A percentile compares a stretch with the other conserved stretches of the same genome.
phyloP scores from a whole-genome alignment of 2,797 vertebrate species.

The Cirrhinus mrigala region DNA sequence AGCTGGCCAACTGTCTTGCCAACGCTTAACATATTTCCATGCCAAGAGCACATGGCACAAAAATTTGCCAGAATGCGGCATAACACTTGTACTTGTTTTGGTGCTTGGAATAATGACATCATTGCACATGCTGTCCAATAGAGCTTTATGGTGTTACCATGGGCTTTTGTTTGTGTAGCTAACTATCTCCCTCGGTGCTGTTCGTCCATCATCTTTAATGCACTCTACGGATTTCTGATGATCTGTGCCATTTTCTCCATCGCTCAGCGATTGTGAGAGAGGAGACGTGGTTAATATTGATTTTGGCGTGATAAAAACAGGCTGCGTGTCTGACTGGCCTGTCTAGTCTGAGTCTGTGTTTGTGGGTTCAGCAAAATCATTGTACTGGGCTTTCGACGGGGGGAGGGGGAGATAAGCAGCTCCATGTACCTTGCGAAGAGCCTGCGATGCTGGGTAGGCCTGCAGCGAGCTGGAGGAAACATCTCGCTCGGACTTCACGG shows the following conservation, averaged over 20 bases:
- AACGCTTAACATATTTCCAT: slow-evolving; percentile 62
- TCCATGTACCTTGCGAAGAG: slow-evolving; percentile 77
- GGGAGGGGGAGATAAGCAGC: slow-evolving; percentile 40
- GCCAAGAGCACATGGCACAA: slow-evolving; percentile 65
- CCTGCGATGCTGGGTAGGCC: slow-evolving; percentile 74
- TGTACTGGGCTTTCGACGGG: slow-evolving; percentile 30
- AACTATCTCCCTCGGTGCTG: slow-evolving; percentile 32
- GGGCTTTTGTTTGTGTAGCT: slow-evolving; percentile 44
- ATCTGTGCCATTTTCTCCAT: slow-evolving; percentile 43
- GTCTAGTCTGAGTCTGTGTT: slow-evolving; percentile 33
- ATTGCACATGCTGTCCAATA: slow-evolving; percentile 51
- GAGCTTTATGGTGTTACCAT: slow-evolving; percentile 55
- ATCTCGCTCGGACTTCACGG: slow-evolving; percentile 86
- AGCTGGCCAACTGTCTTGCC: slow-evolving; percentile 62
- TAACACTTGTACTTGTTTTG: slow-evolving; percentile 63
- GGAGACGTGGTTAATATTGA: slow-evolving; percentile 53
- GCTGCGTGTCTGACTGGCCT: slow-evolving; percentile 20
- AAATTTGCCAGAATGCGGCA: slow-evolving; percentile 62
- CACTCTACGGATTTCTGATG: slow-evolving; percentile 22
- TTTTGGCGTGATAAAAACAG: slow-evolving; percentile 52
- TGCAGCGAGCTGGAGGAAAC: slow-evolving; percentile 78
- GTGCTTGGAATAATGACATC: slow-evolving; percentile 63
- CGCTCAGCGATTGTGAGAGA: slow-evolving; percentile 50
- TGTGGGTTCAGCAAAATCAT: slow-evolving; percentile 53
- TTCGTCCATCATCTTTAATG: slow-evolving; percentile 32